These are phyloP conservation scores for Dufourea novaeangliae DNA, from an alignment of 1,140 invertebrate genomes.

Conservation along the genomic window DNA sequence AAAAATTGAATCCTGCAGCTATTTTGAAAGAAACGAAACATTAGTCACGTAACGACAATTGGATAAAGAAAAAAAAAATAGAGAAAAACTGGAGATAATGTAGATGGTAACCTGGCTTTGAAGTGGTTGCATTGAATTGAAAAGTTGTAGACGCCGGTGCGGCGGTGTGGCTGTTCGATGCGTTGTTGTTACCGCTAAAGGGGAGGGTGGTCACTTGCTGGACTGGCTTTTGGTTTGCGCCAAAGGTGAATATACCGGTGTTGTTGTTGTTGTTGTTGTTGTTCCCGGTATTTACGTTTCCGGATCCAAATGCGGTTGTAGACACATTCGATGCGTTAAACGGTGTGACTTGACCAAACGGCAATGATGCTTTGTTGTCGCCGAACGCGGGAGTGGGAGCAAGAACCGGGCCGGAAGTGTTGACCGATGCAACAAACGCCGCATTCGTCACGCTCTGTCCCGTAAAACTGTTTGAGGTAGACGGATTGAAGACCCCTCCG, in stretches of 20 bases:
- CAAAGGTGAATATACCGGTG: conserved; percentile 62
- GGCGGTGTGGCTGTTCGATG: conserved; percentile 39
- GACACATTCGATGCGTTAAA: conserved; percentile 50
- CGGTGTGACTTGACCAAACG: conserved; percentile 54
- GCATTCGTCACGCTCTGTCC: conserved; percentile 40
- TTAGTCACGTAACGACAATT: neutral
- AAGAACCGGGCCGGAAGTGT: neutral
- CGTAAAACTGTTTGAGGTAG: conserved; percentile 36
- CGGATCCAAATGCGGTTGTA: conserved; percentile 11
- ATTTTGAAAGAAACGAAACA: conserved; percentile 9
- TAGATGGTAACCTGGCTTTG: conserved; percentile 67
- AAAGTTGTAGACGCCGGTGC: conserved; percentile 59
- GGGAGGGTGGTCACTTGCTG: conserved; percentile 51
- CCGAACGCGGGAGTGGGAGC: neutral
- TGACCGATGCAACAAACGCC: conserved; percentile 46
- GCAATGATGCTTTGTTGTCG: conserved; percentile 35
- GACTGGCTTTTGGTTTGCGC: conserved; percentile 41
- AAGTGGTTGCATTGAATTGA: conserved; percentile 69
- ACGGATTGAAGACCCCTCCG: neutral
- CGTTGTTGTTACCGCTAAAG: conserved; percentile 55
- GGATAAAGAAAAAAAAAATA: too few species aligned
- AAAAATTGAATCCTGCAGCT: conserved; percentile 73
- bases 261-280: conserved; percentile 29
- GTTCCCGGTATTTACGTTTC: conserved; percentile 5
- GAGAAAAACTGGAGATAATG: neutral